Base-by-base conservation (phyloP, 2,113 vertebrate species). In the Ictalurus furcatus region DNA sequence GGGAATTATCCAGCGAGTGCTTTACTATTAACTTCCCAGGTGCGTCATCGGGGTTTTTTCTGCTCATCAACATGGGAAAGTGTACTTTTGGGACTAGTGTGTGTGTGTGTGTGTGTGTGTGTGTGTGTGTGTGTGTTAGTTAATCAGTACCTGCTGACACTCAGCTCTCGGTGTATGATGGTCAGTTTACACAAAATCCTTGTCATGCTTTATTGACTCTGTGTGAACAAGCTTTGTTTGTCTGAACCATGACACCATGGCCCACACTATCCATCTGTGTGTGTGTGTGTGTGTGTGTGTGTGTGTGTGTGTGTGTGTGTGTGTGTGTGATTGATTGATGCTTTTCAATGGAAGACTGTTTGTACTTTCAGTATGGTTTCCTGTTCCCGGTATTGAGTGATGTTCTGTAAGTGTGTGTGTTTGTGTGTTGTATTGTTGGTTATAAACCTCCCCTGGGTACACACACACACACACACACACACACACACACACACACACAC, bases 51-150 rank as follows among this genome's bases (percentile, higher is more conserved):
- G 71, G 34, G 0, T 8, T 19, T 44, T 44, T 76, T 4, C 21
- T 76, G 12, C 37, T 76, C 13, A 76, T 40, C 8, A 44, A 44
- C 37, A 21, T 76, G 37, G 7, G 73, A 44, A 74, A 44, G 30
- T 28, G 11, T 67, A 4, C 65, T n/a, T 67, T 67, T n/a, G 65
- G 12, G 65, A n/a, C 9, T 54, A 11, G 17, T 44, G 67, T 48
- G 2, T 52, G 9, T 59, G 34, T 61, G 52, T 86, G 73, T 76
- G 73, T 61, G 74, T 86, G 78, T 28, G 65, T 86, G 65, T 73
- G 48, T 73, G 30, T 37, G 6, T 84, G 85, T 52, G 21, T 44
- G 69, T 54, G 3, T n/a, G 30, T 87, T 34, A 78, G 85, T 87
- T 87, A 87, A 87, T 61, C 56, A 86, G 52, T 87, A 63, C 63